Evolutionary conservation across 2,113 vertebrate genomes (phyloP).

Genomic region (Lepus europaeus): DNA sequence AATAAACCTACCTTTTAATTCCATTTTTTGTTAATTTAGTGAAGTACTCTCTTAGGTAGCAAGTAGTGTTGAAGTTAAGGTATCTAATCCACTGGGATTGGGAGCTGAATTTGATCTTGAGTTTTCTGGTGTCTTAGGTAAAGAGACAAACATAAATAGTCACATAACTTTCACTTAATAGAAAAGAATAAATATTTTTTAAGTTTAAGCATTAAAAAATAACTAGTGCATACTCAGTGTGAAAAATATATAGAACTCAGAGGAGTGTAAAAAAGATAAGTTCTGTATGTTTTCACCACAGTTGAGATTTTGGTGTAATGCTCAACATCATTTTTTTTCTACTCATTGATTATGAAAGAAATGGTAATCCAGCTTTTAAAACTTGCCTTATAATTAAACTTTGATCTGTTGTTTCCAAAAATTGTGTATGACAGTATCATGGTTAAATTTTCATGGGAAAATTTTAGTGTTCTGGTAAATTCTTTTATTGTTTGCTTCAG

Average conservation of each 20-base stretch:
- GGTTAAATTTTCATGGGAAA: constrained; percentile 54
- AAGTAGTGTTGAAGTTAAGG: background rate
- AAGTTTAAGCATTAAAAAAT: background rate
- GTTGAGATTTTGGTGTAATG: constrained; percentile 43
- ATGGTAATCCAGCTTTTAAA: background rate
- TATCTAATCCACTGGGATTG: background rate
- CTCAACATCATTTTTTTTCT: background rate
- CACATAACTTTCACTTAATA: background rate
- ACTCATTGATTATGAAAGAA: constrained; percentile 19
- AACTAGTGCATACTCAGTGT: background rate
- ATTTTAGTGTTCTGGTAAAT: constrained; percentile 38
- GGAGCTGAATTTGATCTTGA: constrained; percentile 38
- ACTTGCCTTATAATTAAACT: constrained; percentile 34
- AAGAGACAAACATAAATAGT: background rate
- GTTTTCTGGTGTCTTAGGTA: constrained; percentile 34
- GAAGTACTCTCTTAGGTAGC: background rate
- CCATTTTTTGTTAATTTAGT: too few relatives aligned
- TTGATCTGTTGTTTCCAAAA: background rate
- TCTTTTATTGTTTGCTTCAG: constrained; percentile 10
- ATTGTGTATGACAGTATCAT: constrained; percentile 32
- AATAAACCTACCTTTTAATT: too few relatives aligned
- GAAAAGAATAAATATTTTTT: background rate
- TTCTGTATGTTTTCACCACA: background rate
- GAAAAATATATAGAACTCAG: constrained; percentile 13
- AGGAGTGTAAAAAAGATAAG: background rate